Conservation (phyloP, 2,113 vertebrate species). For the Corythoichthys intestinalis region DNA sequence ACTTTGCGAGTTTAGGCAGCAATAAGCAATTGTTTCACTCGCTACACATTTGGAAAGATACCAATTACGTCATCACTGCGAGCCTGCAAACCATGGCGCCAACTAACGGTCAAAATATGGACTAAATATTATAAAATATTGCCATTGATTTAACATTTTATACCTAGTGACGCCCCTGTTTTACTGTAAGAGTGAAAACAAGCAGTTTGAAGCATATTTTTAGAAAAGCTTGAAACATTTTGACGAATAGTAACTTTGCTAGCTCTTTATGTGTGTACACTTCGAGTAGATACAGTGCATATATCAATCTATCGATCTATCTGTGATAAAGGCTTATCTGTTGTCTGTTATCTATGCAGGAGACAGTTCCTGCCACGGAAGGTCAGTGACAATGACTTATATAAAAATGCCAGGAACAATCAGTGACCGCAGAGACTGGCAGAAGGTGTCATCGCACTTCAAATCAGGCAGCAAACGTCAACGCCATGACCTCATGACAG, state of each 20-base stretch:
- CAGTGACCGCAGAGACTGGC: background rate
- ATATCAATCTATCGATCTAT: background rate
- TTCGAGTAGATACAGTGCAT: background rate
- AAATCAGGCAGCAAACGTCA: background rate
- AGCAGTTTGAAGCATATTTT: too few relatives aligned
- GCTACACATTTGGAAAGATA: too few relatives aligned
- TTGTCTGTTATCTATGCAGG: constrained; percentile 16
- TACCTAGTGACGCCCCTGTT: too few relatives aligned
- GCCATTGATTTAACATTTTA: too few relatives aligned
- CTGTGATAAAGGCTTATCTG: constrained; percentile 13
- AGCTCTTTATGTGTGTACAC: background rate
- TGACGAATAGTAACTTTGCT: background rate
- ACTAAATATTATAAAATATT: too few relatives aligned
- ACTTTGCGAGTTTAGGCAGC: too few relatives aligned
- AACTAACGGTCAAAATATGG: too few relatives aligned
- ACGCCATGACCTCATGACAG: background rate
- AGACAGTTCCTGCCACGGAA: constrained; percentile 10
- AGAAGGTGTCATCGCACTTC: background rate
- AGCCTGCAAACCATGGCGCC: too few relatives aligned
- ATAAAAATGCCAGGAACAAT: constrained; percentile 6
- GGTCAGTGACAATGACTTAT: constrained; percentile 7
- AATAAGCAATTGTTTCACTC: too few relatives aligned
- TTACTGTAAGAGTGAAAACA: too few relatives aligned
- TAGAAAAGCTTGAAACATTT: background rate
- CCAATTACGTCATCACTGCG: too few relatives aligned